Evolutionary conservation across 2,797 vertebrate species (phyloP).

Genomic region (Hypotaenidia philippensis): DNA sequence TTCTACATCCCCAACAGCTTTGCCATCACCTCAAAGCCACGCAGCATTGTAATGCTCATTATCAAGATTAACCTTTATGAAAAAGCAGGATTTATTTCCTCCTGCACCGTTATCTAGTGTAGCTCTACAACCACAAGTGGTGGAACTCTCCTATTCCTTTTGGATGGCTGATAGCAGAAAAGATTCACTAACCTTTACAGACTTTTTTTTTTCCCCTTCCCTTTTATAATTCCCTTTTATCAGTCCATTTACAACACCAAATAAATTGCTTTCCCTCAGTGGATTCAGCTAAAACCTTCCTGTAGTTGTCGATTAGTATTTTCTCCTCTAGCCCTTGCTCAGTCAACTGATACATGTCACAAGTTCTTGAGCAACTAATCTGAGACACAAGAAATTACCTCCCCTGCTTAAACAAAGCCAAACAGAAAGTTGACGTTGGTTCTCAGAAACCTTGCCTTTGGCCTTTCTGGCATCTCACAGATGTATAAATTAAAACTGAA

Average conservation of each 20-base stretch:
- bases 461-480: background rate
- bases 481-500: slow-evolving; percentile 9
- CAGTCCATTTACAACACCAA: slow-evolving; percentile 6
- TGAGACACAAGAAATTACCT: background rate
- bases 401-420: too few relatives aligned
- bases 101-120: background rate
- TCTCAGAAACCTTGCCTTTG: background rate
- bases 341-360: background rate
- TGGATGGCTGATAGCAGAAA: background rate
- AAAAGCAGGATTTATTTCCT: slow-evolving; percentile 2
- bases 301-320: background rate
- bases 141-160: background rate
- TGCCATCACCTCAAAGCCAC: background rate
- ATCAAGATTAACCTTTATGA: background rate
- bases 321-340: slow-evolving; percentile 1
- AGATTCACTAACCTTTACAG: background rate
- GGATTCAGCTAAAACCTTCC: slow-evolving; percentile 19
- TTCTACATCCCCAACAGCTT: background rate
- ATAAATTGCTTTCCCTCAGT: slow-evolving; percentile 5
- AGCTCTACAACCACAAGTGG: background rate
- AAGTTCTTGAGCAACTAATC: slow-evolving; percentile 9
- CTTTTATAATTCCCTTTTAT: slow-evolving; percentile 11
- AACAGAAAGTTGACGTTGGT: background rate
- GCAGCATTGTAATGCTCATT: background rate
- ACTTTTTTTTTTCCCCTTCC: background rate